A percentile compares a stretch with the other conserved stretches of the same genome.
Conservation (phyloP, 1,140 invertebrate species). For the Meteorus sp. region DNA sequence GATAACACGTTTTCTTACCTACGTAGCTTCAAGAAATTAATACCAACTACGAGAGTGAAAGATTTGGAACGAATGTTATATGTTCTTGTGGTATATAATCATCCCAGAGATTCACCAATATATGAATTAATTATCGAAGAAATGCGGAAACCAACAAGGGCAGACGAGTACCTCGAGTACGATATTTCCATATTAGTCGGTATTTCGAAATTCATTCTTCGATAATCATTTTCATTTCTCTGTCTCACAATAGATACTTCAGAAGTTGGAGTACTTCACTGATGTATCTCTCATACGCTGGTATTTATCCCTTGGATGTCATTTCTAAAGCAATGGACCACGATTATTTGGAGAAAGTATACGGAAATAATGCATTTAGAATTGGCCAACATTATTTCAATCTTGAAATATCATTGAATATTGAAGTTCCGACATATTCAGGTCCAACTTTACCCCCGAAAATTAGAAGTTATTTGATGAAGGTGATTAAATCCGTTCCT, state of each 20-base stretch:
- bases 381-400: conserved; percentile 58
- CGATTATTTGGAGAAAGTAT: conserved; percentile 51
- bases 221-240: conserved; percentile 3
- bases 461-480: conserved; percentile 48
- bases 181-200: neutral
- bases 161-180: conserved; percentile 54
- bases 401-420: conserved; percentile 59
- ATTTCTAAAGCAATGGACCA: conserved; percentile 52
- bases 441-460: conserved; percentile 56
- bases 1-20: conserved; percentile 20
- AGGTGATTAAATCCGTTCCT: conserved; percentile 55
- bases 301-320: conserved; percentile 59
- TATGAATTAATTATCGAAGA: conserved; percentile 55
- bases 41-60: conserved; percentile 59
- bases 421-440: conserved; percentile 63
- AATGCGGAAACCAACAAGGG: conserved; percentile 52
- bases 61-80: conserved; percentile 66
- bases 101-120: conserved; percentile 48
- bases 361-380: conserved; percentile 45
- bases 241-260: conserved; percentile 43
- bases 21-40: conserved; percentile 35
- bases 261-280: conserved; percentile 52
- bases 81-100: conserved; percentile 57
- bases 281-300: conserved; percentile 51
- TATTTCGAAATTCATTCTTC: neutral